These are phyloP conservation scores for Tribolium madens DNA, from an alignment of 1,140 invertebrate species.

Conservation along the genomic window DNA sequence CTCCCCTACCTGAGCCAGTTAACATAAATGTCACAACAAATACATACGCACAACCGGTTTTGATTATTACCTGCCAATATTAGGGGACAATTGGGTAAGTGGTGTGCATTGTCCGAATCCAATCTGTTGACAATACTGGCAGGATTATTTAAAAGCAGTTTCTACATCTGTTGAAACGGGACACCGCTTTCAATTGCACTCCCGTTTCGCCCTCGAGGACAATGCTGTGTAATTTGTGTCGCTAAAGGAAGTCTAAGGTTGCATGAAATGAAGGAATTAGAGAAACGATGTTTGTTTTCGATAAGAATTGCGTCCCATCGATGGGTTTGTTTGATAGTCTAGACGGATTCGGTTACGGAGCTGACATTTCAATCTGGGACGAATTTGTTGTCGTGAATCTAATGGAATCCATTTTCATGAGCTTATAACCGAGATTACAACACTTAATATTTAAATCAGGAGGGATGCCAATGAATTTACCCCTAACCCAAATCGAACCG, in stretches of 20 bases:
- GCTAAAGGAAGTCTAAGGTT: conserved; percentile 46
- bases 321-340: conserved; percentile 8
- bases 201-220: conserved; percentile 28
- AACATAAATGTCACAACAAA: conserved; percentile 49
- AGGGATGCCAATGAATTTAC: too few relatives aligned
- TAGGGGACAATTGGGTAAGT: conserved; percentile 46
- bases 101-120: conserved; percentile 35
- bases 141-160: conserved; percentile 44
- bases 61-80: conserved; percentile 49
- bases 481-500: too few relatives aligned
- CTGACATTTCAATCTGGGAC: conserved; percentile 23
- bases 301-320: conserved; percentile 37
- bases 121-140: conserved; percentile 42
- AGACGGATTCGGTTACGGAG: conserved; percentile 22
- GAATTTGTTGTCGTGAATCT: background rate
- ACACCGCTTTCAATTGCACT: conserved; percentile 31
- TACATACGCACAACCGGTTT: conserved; percentile 35
- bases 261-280: conserved; percentile 49
- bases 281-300: conserved; percentile 48
- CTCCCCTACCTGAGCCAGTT: conserved; percentile 17
- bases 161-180: conserved; percentile 45
- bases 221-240: conserved; percentile 48
- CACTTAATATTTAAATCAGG: conserved; percentile 23
- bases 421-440: conserved; percentile 1
- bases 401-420: conserved; percentile 1